Percentiles rank a stretch among this genome's conserved stretches.
Conservation (phyloP, 2,113 vertebrate species). For the Festucalex cinctus region DNA sequence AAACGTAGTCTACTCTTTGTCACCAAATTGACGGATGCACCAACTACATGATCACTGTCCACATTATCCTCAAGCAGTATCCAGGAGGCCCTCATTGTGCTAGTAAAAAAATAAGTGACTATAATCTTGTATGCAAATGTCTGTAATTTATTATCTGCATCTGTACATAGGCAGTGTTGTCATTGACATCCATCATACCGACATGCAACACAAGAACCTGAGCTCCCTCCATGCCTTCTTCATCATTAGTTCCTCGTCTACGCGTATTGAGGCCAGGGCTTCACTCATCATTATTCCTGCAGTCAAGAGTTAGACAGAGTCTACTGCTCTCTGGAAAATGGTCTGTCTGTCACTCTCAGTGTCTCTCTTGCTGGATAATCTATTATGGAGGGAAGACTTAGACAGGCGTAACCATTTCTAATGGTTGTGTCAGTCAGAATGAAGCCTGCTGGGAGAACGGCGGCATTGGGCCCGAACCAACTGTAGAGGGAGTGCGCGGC, state of each 20-base stretch:
- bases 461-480: slow-evolving; percentile 10
- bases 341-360: slow-evolving; percentile 45
- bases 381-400: slow-evolving; percentile 43
- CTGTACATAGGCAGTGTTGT: slow-evolving; percentile 9
- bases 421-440: slow-evolving; percentile 64
- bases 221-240: slow-evolving; percentile 8
- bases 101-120: not conserved
- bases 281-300: slow-evolving; percentile 50
- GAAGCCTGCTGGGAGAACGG: slow-evolving; percentile 9
- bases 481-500: slow-evolving; percentile 13
- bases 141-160: slow-evolving; percentile 17
- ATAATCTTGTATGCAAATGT: not conserved
- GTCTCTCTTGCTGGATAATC: slow-evolving; percentile 47
- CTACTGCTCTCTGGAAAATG: slow-evolving; percentile 48
- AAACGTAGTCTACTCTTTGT: too few relatives aligned
- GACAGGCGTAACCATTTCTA: slow-evolving; percentile 64
- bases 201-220: slow-evolving; percentile 4
- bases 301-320: slow-evolving; percentile 27
- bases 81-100: not conserved
- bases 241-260: slow-evolving; percentile 55
- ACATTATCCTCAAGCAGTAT: not conserved
- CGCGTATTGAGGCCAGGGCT: slow-evolving; percentile 32
- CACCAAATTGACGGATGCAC: too few relatives aligned
- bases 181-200: slow-evolving; percentile 37
- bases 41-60: not conserved